phyloP scores from a whole-genome alignment of 2,113 vertebrate species.

The Agapornis roseicollis region DNA sequence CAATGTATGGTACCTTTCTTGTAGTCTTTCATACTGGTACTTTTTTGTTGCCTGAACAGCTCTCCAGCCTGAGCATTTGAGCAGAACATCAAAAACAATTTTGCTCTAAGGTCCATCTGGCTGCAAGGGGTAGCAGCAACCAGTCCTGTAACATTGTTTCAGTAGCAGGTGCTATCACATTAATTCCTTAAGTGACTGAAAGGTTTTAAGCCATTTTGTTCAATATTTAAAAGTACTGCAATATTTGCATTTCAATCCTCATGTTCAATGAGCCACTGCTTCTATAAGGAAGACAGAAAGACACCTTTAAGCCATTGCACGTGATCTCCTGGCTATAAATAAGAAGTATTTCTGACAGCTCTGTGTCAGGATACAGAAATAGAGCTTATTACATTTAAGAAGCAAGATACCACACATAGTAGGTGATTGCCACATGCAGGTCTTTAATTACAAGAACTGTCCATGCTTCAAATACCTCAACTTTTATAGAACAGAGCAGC shows the following conservation, averaged over 20 bases:
- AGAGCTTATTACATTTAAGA: not conserved
- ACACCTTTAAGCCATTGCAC: not conserved
- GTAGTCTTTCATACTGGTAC: not conserved
- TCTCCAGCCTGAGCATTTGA: not conserved
- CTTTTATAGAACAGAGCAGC: slow-evolving; percentile 24
- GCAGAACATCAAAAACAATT: not conserved
- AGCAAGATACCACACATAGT: not conserved
- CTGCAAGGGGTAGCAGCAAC: not conserved
- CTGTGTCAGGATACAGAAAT: not conserved
- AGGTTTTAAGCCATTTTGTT: not conserved
- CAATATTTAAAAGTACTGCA: not conserved
- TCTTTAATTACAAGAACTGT: slow-evolving; percentile 56
- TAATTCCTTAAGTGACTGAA: not conserved
- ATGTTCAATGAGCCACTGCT: not conserved
- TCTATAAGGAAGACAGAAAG: not conserved
- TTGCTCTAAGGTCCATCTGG: not conserved
- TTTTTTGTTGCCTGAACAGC: not conserved
- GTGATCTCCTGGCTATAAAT: not conserved
- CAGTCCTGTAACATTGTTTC: not conserved
- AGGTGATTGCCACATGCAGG: slow-evolving; percentile 14
- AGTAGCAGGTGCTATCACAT: not conserved
- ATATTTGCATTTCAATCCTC: not conserved
- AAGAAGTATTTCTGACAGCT: not conserved
- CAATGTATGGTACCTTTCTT: not conserved
- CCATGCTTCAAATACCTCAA: slow-evolving; percentile 52